Evolutionary conservation across 2,888 invertebrate genomes (phyloP), one percentile per base, ranked within the genome.

Genomic region (Fragum whitleyi): DNA sequence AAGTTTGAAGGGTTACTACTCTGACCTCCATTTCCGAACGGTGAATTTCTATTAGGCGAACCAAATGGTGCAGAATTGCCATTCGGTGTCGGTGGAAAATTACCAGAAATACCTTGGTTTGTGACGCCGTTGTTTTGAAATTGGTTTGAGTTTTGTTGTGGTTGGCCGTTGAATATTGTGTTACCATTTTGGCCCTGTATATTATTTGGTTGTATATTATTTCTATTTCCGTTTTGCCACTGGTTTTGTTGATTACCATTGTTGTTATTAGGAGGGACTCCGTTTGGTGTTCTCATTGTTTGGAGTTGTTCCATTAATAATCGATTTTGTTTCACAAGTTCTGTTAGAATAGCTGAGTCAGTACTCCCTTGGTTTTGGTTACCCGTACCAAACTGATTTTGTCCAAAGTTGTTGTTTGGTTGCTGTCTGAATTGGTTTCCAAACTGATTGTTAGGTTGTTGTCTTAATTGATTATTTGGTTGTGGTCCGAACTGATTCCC

Each of bases 311-410:
- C 68, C 73, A 79, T 77, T 7, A 85, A 59, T 53, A 82, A 55
- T 29, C 79, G 77, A 57, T 85, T 85, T 47, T 85, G 85, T 74
- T 75, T 53, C 53, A 85, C 47, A 7, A 85, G 23, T 51, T 81
- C 73, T 21, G 68, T 72, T 9, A 85, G 53, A 36, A 85, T 65
- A 2, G 65, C 23, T 2, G 39, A 39, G 26, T 39, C 39, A 0
- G 19, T 14, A n/a, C 42, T 39, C 21, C 65, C 65, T 23, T 23
- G 36, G 55, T 81, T 77, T 21, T 76, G 68, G 28, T 51, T 67
- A 6, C 65, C 59, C n/a, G 19, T 28, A 5, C 32, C 47, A 29
- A 53, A 23, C 42, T 65, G 71, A 26, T 65, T 72, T 68, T 67
- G 73, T 67, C 39, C 47, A 23, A 77, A 62, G 5, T 47, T n/a